Conservation (phyloP, 2,797 vertebrate species). For the Anguilla anguilla region DNA sequence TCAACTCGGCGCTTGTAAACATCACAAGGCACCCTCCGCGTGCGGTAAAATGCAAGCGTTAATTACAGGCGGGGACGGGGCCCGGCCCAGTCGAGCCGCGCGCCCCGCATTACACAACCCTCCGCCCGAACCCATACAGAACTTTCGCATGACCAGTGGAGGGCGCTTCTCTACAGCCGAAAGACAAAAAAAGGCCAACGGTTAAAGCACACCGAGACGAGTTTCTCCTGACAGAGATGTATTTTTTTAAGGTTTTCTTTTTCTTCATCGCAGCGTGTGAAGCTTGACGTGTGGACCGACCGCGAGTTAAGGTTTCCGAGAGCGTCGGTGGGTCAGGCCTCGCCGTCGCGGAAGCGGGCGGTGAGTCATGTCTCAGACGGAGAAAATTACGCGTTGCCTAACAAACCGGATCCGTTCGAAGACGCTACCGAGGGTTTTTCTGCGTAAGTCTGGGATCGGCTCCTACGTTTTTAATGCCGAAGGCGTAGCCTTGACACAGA, state of each 20-base stretch:
- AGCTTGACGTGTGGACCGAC: conserved; percentile 48
- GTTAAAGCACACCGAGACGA: neutral
- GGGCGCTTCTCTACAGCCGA: neutral
- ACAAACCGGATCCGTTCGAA: conserved; percentile 55
- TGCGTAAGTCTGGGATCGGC: conserved; percentile 67
- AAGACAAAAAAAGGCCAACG: too few species aligned
- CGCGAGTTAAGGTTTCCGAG: conserved; percentile 57
- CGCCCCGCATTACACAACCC: neutral
- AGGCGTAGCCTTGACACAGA: conserved; percentile 72
- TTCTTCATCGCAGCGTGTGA: conserved; percentile 33
- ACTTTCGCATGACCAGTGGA: neutral
- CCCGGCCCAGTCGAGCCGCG: neutral
- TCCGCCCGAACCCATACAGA: neutral
- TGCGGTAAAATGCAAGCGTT: neutral
- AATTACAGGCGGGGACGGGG: neutral
- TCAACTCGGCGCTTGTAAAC: conserved; percentile 2
- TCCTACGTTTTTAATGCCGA: conserved; percentile 63
- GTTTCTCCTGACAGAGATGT: neutral
- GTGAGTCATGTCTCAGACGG: conserved; percentile 71
- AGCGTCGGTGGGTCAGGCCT: conserved; percentile 55
- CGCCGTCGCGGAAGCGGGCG: conserved; percentile 64
- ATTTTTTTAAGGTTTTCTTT: conserved; percentile 39
- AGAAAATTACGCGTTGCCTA: conserved; percentile 69
- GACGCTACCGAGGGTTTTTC: conserved; percentile 53
- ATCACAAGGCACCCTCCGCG: neutral